phyloP scores from a whole-genome alignment of 2,888 invertebrate species.

The Drosophila histrio region DNA sequence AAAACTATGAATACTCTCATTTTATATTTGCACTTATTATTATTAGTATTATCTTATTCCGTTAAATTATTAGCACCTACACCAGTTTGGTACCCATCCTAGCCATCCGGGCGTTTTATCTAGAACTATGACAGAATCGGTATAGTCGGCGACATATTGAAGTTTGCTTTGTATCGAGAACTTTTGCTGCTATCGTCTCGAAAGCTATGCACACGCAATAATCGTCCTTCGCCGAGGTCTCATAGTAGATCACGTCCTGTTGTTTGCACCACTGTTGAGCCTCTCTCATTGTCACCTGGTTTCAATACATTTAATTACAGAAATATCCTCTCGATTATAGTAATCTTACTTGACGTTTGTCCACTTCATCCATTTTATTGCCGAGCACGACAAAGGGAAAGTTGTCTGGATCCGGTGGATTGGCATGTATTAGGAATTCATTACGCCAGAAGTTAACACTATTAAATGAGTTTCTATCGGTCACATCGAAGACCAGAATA shows the following conservation, averaged over 20 bases:
- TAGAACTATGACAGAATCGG: background rate
- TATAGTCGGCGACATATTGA: background rate
- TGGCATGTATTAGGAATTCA: slow-evolving; percentile 97
- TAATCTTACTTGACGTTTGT: slow-evolving; percentile 91
- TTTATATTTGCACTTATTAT: background rate
- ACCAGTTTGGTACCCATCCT: too few species aligned
- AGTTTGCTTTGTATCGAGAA: background rate
- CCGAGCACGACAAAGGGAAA: slow-evolving; percentile 99
- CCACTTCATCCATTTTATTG: slow-evolving; percentile 97
- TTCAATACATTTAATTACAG: background rate
- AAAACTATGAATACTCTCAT: background rate
- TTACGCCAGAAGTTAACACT: slow-evolving; percentile 99
- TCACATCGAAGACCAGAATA: slow-evolving; percentile 99
- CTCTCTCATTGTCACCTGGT: background rate
- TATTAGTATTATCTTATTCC: background rate
- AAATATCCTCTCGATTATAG: background rate
- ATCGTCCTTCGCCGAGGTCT: slow-evolving; percentile 5
- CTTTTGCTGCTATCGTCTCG: background rate
- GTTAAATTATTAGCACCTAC: too few species aligned
- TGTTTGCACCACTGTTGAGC: slow-evolving; percentile 89
- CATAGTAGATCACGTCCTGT: background rate
- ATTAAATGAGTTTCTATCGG: slow-evolving; percentile 98
- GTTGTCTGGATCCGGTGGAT: slow-evolving; percentile 98
- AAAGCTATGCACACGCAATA: background rate
- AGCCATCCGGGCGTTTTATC: background rate